phyloP scores from a whole-genome alignment of 2,113 vertebrate genomes.

The Phrynosoma blainvillii region DNA sequence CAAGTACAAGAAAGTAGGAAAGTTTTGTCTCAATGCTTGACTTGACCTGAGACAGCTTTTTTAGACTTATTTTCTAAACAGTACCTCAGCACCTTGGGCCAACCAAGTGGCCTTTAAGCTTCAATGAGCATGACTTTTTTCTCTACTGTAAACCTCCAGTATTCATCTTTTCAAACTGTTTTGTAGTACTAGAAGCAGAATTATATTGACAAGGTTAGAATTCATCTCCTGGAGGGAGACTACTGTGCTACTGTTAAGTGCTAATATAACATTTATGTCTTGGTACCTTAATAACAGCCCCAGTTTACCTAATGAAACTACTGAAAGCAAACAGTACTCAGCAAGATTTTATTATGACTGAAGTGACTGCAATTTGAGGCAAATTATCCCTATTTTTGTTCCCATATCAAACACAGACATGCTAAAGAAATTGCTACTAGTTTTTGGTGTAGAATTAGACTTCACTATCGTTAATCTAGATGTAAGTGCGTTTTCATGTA shows the following conservation, averaged over 20 bases:
- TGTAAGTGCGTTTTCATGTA: constrained; percentile 87
- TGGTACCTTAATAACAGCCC: constrained; percentile 82
- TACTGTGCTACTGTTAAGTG: constrained; percentile 84
- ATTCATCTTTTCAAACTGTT: constrained; percentile 83
- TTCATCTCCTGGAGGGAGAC: constrained; percentile 86
- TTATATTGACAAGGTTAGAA: constrained; percentile 92
- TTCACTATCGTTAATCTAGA: constrained; percentile 86
- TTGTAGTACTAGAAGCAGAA: constrained; percentile 80
- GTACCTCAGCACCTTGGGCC: constrained; percentile 80
- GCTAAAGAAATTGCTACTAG: constrained; percentile 80
- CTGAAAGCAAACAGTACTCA: constrained; percentile 83
- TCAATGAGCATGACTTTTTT: constrained; percentile 79
- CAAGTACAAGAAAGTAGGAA: constrained; percentile 76
- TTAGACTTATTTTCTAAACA: constrained; percentile 69
- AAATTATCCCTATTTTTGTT: constrained; percentile 84
- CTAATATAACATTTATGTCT: constrained; percentile 94
- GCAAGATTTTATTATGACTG: constrained; percentile 84
- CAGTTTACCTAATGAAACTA: constrained; percentile 82
- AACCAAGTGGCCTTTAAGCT: constrained; percentile 91
- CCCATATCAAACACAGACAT: constrained; percentile 78
- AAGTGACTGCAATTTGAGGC: constrained; percentile 80
- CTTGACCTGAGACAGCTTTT: constrained; percentile 81
- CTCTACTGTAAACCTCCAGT: constrained; percentile 70
- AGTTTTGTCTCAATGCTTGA: constrained; percentile 77
- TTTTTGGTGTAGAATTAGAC: constrained; percentile 85